Evolutionary conservation across 2,888 invertebrate species (phyloP).

Genomic region (Melipona bicolor): DNA sequence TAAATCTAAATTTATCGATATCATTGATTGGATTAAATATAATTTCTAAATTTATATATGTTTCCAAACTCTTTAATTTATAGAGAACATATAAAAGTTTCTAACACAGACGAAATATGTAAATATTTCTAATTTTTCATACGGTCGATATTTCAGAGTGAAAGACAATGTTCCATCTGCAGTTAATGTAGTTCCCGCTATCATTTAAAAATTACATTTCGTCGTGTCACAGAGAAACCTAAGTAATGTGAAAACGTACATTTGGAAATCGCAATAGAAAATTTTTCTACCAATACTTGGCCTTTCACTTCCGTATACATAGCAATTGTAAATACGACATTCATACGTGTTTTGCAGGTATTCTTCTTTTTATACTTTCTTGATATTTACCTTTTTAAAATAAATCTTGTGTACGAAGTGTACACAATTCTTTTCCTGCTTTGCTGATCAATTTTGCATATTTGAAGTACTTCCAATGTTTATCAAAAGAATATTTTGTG

Average conservation of each 20-base stretch:
- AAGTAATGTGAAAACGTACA: constrained; percentile 2
- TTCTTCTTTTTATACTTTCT: constrained; percentile 3
- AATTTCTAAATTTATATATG: too few species aligned
- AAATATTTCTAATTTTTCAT: not conserved
- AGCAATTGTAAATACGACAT: constrained; percentile 57
- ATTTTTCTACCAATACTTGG: constrained; percentile 69
- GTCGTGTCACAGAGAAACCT: constrained; percentile 31
- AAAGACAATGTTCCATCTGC: not conserved
- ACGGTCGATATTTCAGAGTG: not conserved
- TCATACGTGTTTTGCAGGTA: constrained; percentile 32
- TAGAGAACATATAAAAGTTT: too few species aligned
- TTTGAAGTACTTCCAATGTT: not conserved
- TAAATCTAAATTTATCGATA: too few species aligned
- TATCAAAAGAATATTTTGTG: not conserved
- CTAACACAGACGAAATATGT: too few species aligned
- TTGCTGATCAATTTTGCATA: not conserved
- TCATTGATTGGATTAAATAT: too few species aligned
- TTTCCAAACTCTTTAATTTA: too few species aligned
- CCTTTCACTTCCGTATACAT: constrained; percentile 76
- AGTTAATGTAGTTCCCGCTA: not conserved
- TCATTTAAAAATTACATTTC: not conserved
- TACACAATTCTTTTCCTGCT: not conserved
- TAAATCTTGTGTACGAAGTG: not conserved
- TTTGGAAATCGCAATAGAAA: constrained; percentile 72
- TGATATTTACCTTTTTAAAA: not conserved